phyloP scores from a whole-genome alignment of 2,888 invertebrate species.

The Timandra comae region DNA sequence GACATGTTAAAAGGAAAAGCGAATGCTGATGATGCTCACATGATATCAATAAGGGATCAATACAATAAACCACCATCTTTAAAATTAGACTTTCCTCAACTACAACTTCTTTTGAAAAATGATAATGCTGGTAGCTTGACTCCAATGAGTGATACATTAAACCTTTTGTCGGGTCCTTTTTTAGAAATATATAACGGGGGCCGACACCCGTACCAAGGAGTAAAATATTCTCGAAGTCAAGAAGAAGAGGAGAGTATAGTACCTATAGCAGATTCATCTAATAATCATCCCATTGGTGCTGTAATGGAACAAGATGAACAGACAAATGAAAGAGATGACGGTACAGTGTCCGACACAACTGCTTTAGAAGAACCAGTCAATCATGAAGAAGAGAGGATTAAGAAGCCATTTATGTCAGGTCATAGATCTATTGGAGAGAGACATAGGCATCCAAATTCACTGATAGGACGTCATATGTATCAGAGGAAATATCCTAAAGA shows the following conservation, averaged over 20 bases:
- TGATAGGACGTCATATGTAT: slow-evolving; percentile 39
- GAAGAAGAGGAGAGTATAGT: slow-evolving; percentile 64
- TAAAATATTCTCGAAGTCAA: slow-evolving; percentile 68
- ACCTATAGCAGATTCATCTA: slow-evolving; percentile 61
- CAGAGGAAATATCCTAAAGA: slow-evolving; percentile 56
- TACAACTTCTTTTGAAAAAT: slow-evolving; percentile 57
- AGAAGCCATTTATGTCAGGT: slow-evolving; percentile 32
- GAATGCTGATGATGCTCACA: slow-evolving; percentile 47
- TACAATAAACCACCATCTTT: slow-evolving; percentile 46
- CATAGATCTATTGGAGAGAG: slow-evolving; percentile 40
- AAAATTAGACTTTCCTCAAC: slow-evolving; percentile 54
- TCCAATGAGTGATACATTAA: slow-evolving; percentile 39
- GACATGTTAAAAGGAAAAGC: slow-evolving; percentile 68
- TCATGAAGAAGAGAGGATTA: slow-evolving; percentile 44
- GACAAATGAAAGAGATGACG: slow-evolving; percentile 41
- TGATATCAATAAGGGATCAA: slow-evolving; percentile 48
- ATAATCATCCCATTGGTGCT: slow-evolving; percentile 65
- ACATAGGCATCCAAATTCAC: slow-evolving; percentile 46
- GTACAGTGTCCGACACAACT: slow-evolving; percentile 37
- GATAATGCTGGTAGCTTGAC: slow-evolving; percentile 43
- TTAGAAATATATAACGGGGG: slow-evolving; percentile 52
- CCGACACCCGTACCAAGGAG: slow-evolving; percentile 57
- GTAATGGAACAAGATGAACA: slow-evolving; percentile 63
- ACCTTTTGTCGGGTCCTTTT: slow-evolving; percentile 45
- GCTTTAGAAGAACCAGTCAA: slow-evolving; percentile 33